Percentiles rank a stretch among this genome's conserved stretches.
These are phyloP conservation scores for Drosophila paramelanica DNA, from an alignment of 2,888 invertebrate species.

Conservation along the genomic window DNA sequence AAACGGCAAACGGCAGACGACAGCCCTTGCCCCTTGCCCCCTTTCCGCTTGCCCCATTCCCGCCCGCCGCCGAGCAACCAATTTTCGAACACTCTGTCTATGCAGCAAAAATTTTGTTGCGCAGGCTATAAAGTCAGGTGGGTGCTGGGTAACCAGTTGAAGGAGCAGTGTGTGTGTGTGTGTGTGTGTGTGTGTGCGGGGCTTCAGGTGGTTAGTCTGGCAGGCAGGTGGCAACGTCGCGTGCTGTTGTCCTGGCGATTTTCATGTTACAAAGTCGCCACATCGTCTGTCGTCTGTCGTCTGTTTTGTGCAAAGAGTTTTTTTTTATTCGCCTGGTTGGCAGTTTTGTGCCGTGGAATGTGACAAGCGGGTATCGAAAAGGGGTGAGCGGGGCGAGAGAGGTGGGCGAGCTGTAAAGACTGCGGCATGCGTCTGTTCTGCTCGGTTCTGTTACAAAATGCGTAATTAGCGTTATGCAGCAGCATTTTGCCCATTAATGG, in stretches of 20 bases:
- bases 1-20: slow-evolving; percentile 45
- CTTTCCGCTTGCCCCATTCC: neutral
- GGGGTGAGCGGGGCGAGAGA: neutral
- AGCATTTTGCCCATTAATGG: slow-evolving; percentile 45
- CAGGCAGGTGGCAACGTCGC: slow-evolving; percentile 58
- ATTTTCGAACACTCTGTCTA: slow-evolving; percentile 42
- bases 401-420: neutral
- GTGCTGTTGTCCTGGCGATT: slow-evolving; percentile 76
- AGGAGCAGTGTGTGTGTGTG: neutral
- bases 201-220: slow-evolving; percentile 8
- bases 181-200: neutral
- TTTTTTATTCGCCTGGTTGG: slow-evolving; percentile 41
- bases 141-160: slow-evolving; percentile 12
- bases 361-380: neutral
- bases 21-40: slow-evolving; percentile 18
- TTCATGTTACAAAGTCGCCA: slow-evolving; percentile 77
- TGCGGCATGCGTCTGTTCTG: slow-evolving; percentile 44
- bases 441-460: slow-evolving; percentile 60
- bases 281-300: slow-evolving; percentile 71
- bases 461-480: slow-evolving; percentile 75
- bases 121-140: slow-evolving; percentile 76
- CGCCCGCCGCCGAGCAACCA: neutral
- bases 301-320: slow-evolving; percentile 53
- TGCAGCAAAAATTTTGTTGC: slow-evolving; percentile 69
- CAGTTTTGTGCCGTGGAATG: slow-evolving; percentile 33